A percentile compares a stretch with the other conserved stretches of the same genome.
phyloP scores from a whole-genome alignment of 1,140 invertebrate species.

The Drosophila jambulina region DNA sequence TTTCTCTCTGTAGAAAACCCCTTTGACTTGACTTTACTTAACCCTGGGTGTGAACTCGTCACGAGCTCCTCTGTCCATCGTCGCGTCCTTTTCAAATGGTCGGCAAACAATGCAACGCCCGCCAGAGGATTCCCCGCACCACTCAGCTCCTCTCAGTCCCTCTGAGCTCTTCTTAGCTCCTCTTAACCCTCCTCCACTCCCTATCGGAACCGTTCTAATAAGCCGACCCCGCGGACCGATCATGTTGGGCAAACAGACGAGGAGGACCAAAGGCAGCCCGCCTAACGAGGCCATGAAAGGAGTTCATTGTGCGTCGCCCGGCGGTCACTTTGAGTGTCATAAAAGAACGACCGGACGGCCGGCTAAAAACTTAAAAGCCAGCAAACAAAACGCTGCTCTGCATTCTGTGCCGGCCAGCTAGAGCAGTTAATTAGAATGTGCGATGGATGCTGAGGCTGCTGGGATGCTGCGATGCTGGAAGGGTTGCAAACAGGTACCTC shows the following conservation, averaged over 20 bases:
- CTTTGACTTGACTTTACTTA: slow-evolving; percentile 16
- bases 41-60: slow-evolving; percentile 41
- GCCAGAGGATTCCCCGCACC: slow-evolving; percentile 20
- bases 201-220: slow-evolving; percentile 67
- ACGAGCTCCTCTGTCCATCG: slow-evolving; percentile 37
- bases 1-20: slow-evolving; percentile 21
- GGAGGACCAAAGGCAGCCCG: slow-evolving; percentile 53
- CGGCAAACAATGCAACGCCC: slow-evolving; percentile 69
- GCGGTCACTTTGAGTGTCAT: slow-evolving; percentile 82
- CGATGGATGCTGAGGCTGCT: slow-evolving; percentile 30
- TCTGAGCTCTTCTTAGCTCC: not conserved
- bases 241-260: slow-evolving; percentile 69
- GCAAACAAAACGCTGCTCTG: slow-evolving; percentile 75
- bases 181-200: not conserved
- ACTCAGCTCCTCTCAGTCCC: not conserved
- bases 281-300: slow-evolving; percentile 81
- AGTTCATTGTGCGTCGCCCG: slow-evolving; percentile 76
- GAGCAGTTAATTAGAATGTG: slow-evolving; percentile 83
- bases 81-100: slow-evolving; percentile 75
- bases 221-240: slow-evolving; percentile 72
- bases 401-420: slow-evolving; percentile 76
- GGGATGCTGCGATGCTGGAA: slow-evolving; percentile 1
- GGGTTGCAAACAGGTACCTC: slow-evolving; percentile 34
- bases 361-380: slow-evolving; percentile 69
- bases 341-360: slow-evolving; percentile 45